Evolutionary conservation across 2,113 vertebrate species (phyloP).

Genomic region (Heterochromis multidens): DNA sequence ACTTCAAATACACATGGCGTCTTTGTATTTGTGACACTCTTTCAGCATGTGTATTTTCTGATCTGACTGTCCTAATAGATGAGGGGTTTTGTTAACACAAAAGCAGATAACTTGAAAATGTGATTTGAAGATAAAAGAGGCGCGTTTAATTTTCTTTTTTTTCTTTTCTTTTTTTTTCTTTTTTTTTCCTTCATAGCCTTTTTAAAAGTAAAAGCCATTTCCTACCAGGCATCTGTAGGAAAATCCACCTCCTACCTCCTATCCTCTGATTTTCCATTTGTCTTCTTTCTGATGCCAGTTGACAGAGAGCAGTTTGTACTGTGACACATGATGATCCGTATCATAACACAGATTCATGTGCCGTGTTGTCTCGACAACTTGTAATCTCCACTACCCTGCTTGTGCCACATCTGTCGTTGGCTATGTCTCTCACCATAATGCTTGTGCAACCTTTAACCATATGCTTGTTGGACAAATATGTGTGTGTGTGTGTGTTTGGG

Average conservation of each 20-base stretch:
- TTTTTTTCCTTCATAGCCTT: background rate
- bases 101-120: background rate
- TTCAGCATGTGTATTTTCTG: background rate
- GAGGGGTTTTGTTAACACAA: background rate
- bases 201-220: background rate
- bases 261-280: background rate
- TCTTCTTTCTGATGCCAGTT: conserved; percentile 1
- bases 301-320: conserved; percentile 49
- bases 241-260: background rate
- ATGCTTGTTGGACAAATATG: background rate
- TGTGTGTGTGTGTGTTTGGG: background rate
- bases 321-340: conserved; percentile 37
- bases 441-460: conserved; percentile 8
- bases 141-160: background rate
- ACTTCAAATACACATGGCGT: background rate
- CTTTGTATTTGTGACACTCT: background rate
- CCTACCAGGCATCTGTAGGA: background rate
- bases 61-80: background rate
- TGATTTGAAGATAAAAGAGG: background rate
- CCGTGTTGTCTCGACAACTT: conserved; percentile 40
- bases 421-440: conserved; percentile 13
- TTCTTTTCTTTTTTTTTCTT: background rate
- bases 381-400: conserved; percentile 38
- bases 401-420: conserved; percentile 46
- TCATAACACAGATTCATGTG: conserved; percentile 26